Evolutionary conservation across 2,797 vertebrate genomes (phyloP).

Genomic region (Xiphorhynchus erythropygius): DNA sequence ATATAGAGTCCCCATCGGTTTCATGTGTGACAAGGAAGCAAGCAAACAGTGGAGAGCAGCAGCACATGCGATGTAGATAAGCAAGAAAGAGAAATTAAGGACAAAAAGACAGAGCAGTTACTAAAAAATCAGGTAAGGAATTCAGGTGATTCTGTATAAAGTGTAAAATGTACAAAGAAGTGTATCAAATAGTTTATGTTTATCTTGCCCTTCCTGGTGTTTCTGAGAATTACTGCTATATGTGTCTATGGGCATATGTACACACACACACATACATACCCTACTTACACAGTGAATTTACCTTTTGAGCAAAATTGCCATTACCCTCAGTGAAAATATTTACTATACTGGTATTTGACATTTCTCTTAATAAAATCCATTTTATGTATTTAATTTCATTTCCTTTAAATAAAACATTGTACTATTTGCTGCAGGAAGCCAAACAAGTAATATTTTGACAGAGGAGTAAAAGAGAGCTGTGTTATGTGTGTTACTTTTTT

Average conservation of each 20-base stretch:
- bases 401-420: not conserved
- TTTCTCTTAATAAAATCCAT: not conserved
- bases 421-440: not conserved
- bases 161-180: not conserved
- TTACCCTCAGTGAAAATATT: not conserved
- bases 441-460: not conserved
- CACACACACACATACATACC: not conserved
- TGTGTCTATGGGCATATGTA: not conserved
- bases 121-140: conserved; percentile 52
- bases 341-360: not conserved
- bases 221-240: not conserved
- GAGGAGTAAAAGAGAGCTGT: not conserved
- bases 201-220: not conserved
- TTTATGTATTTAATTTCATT: not conserved
- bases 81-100: conserved; percentile 13
- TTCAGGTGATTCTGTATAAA: not conserved
- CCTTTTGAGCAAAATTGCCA: not conserved
- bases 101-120: not conserved
- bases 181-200: not conserved
- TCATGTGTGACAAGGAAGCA: not conserved
- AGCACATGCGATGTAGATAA: not conserved
- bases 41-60: not conserved
- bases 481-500: not conserved
- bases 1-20: not conserved
- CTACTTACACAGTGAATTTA: not conserved